Evolutionary conservation across 2,888 invertebrate genomes (phyloP).

Genomic region (Caenorhabditis sp.): DNA sequence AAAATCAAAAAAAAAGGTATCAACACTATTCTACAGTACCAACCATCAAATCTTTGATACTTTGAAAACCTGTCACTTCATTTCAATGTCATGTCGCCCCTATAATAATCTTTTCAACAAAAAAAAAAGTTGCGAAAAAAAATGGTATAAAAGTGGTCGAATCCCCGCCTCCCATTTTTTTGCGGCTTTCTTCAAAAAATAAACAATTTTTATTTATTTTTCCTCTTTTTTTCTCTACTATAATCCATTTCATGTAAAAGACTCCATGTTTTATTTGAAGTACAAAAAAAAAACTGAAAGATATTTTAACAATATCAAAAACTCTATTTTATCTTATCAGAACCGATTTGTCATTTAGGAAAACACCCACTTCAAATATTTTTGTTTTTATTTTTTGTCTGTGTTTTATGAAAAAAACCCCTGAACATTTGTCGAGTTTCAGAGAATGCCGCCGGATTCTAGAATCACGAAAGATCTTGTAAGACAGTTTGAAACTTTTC

Average conservation of each 20-base stretch:
- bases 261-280: neutral
- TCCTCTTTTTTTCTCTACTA: neutral
- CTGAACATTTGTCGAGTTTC: slow-evolving; percentile 3
- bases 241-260: neutral
- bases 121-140: slow-evolving; percentile 14
- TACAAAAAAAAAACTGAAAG: neutral
- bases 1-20: too few relatives aligned
- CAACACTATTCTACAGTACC: too few relatives aligned
- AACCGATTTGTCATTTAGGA: neutral
- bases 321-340: neutral
- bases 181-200: neutral
- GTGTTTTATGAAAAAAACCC: neutral
- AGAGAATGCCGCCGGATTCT: slow-evolving; percentile 34
- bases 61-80: slow-evolving; percentile 2
- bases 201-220: neutral
- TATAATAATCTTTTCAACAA: slow-evolving; percentile 37
- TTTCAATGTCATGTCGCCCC: slow-evolving; percentile 2
- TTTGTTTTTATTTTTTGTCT: neutral
- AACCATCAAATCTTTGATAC: too few relatives aligned
- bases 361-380: neutral
- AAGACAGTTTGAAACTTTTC: slow-evolving; percentile 8
- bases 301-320: neutral
- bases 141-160: neutral
- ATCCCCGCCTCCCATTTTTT: neutral
- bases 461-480: slow-evolving; percentile 38